Percentiles rank a stretch among this genome's conserved stretches.
Evolutionary conservation across 2,113 vertebrate species (phyloP).

Genomic region (Sula dactylatra): DNA sequence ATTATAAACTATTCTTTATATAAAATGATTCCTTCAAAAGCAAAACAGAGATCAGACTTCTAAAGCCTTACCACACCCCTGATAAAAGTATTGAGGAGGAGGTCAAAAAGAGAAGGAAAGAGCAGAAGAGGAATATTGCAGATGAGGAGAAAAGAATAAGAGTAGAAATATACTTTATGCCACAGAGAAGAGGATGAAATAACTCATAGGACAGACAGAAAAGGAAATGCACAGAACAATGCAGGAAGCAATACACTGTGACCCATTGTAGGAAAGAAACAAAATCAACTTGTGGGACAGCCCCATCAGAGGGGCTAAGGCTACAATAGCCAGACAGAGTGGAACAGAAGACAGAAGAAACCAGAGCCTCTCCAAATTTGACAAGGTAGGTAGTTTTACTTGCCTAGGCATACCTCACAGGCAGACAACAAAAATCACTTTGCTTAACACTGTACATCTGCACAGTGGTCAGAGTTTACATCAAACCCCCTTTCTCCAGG

Average conservation of each 20-base stretch:
- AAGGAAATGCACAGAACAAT: background rate
- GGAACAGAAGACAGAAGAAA: background rate
- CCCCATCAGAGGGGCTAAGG: background rate
- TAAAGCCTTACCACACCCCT: background rate
- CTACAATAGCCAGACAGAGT: background rate
- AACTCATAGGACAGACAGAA: background rate
- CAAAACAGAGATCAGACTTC: background rate
- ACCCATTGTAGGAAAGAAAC: background rate
- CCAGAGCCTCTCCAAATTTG: background rate
- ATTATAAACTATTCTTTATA: background rate
- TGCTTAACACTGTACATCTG: background rate
- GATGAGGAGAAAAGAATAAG: background rate
- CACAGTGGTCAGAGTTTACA: background rate
- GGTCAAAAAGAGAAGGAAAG: background rate
- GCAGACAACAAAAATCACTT: background rate
- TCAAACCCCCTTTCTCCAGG: background rate
- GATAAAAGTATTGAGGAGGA: background rate
- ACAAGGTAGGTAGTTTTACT: accelerated
- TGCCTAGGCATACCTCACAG: background rate
- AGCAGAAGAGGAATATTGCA: background rate
- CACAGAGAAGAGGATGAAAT: background rate
- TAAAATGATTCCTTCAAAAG: background rate
- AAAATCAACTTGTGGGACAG: background rate
- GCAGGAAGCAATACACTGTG: background rate
- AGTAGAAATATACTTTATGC: background rate